These are phyloP conservation scores for Alfaro cultratus DNA, from an alignment of 2,797 vertebrate genomes.

Conservation along the genomic window DNA sequence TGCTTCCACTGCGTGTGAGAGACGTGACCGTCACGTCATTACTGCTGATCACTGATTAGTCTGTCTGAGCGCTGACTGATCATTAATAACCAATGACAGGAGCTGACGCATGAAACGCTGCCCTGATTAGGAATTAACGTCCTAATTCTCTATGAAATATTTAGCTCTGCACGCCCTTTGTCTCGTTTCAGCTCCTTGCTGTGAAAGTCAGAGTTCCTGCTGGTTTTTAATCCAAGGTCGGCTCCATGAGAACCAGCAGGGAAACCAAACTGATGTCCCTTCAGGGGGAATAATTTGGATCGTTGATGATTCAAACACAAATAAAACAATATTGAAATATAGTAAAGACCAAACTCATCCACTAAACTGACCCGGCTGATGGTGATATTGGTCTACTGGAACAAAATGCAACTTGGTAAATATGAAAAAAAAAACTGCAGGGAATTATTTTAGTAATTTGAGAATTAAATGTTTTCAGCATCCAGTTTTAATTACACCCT, in stretches of 20 bases:
- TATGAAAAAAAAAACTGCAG: background rate
- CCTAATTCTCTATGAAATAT: background rate
- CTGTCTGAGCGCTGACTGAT: background rate
- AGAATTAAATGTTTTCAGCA: too few relatives aligned
- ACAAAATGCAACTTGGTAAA: background rate
- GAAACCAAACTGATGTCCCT: background rate
- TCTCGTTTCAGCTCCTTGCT: background rate
- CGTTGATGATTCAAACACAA: background rate
- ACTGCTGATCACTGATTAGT: slow-evolving; percentile 1
- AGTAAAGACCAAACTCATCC: background rate
- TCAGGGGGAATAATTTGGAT: background rate
- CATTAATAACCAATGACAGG: slow-evolving; percentile 11
- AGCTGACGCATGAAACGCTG: slow-evolving; percentile 1
- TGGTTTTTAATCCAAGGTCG: background rate
- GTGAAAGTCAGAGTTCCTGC: background rate
- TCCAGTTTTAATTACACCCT: too few relatives aligned
- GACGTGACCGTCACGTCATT: background rate
- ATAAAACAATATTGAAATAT: background rate
- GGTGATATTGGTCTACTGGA: background rate
- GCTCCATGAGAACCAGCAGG: background rate
- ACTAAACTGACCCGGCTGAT: too few relatives aligned
- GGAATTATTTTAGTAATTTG: too few relatives aligned
- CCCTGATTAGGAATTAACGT: slow-evolving; percentile 6
- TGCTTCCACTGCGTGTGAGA: background rate
- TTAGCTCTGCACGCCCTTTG: background rate